A percentile compares a stretch with the other conserved stretches of the same genome.
These are phyloP conservation scores for Podarcis lilfordi DNA, from an alignment of 2,797 vertebrate species.

Conservation along the genomic window DNA sequence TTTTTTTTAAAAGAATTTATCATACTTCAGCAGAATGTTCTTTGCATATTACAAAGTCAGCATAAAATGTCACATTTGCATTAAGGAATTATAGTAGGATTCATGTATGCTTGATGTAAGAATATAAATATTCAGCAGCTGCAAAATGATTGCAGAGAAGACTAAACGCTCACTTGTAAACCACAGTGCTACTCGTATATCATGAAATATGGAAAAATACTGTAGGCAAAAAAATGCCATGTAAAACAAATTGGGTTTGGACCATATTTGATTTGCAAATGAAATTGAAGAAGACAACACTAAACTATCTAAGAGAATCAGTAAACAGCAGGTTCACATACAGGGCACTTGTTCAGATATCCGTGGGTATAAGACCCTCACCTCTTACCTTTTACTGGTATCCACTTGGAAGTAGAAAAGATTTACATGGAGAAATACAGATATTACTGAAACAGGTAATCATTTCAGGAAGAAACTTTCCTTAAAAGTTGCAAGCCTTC, in stretches of 20 bases:
- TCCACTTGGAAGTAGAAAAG: slow-evolving; percentile 7
- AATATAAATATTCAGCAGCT: neutral
- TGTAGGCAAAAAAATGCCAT: slow-evolving; percentile 9
- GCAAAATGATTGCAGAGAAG: slow-evolving; percentile 21
- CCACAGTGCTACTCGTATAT: neutral
- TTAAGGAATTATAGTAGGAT: slow-evolving; percentile 27
- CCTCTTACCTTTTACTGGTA: slow-evolving; percentile 10
- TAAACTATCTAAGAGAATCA: slow-evolving; percentile 4
- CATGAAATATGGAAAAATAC: slow-evolving; percentile 1
- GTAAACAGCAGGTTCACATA: slow-evolving; percentile 45
- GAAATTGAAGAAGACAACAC: slow-evolving; percentile 1
- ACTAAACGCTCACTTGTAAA: fast-evolving
- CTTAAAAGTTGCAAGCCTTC: slow-evolving; percentile 15
- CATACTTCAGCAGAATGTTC: neutral
- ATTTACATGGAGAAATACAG: slow-evolving; percentile 53
- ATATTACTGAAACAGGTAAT: slow-evolving; percentile 42
- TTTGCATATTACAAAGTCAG: slow-evolving; percentile 27
- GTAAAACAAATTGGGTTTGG: slow-evolving; percentile 44
- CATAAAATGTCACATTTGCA: slow-evolving; percentile 23
- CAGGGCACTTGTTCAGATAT: neutral
- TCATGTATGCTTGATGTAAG: neutral
- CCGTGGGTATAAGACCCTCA: slow-evolving; percentile 2
- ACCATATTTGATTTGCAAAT: slow-evolving; percentile 30
- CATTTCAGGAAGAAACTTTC: slow-evolving; percentile 13
- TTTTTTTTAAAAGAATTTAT: neutral